Evolutionary conservation across 2,797 vertebrate species (phyloP).

Genomic region (Squalus acanthias): DNA sequence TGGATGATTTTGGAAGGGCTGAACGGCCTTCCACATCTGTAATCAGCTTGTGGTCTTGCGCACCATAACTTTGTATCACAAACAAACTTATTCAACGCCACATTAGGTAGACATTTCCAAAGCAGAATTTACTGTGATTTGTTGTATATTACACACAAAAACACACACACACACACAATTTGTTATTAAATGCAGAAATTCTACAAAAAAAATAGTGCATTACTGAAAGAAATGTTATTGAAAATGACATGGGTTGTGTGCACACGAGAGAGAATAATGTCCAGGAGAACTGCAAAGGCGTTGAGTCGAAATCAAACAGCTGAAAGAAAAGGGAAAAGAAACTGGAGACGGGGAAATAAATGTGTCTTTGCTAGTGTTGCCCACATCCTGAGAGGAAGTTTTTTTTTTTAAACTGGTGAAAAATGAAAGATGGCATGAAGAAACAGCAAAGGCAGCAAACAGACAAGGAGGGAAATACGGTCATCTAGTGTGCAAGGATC

Average conservation of each 20-base stretch:
- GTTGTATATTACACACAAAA: neutral
- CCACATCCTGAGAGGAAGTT: no score
- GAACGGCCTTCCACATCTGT: neutral
- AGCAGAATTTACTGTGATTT: neutral
- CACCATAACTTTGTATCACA: neutral
- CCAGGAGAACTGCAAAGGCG: neutral
- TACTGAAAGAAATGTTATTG: no score
- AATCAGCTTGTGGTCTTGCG: neutral
- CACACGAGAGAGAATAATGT: neutral
- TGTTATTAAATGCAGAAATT: neutral
- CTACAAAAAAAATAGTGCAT: neutral
- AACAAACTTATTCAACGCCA: neutral
- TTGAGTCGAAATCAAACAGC: neutral
- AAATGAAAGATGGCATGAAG: no score
- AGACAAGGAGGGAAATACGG: no score
- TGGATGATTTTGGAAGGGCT: neutral
- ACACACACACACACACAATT: neutral
- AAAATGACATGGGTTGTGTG: neutral
- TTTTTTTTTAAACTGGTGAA: no score
- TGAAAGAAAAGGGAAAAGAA: neutral
- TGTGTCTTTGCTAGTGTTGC: neutral
- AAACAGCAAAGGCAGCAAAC: no score
- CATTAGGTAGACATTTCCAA: neutral
- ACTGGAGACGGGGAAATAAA: neutral
- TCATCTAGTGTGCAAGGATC: no score